Percentiles rank a stretch among this genome's conserved stretches.
phyloP scores from a whole-genome alignment of 2,888 invertebrate genomes.

The Allacma fusca region DNA sequence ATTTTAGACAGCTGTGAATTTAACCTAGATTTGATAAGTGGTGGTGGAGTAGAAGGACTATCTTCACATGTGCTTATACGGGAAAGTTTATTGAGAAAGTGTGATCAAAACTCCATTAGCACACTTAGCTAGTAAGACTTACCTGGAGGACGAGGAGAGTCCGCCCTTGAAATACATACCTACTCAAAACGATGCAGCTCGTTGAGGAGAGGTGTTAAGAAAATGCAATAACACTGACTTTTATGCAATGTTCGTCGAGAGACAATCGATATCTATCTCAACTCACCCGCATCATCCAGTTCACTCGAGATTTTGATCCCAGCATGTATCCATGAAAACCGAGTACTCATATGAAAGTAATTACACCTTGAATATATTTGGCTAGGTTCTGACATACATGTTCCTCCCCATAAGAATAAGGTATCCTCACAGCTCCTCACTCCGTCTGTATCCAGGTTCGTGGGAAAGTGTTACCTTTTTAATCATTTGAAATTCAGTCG shows the following conservation, averaged over 20 bases:
- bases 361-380: too few relatives aligned
- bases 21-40: too few relatives aligned
- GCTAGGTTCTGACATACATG: too few relatives aligned
- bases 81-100: background rate
- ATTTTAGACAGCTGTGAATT: too few relatives aligned
- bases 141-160: background rate
- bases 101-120: conserved; percentile 1
- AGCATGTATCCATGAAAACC: background rate
- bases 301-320: background rate
- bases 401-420: too few relatives aligned
- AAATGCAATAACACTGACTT: background rate
- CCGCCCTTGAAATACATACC: background rate
- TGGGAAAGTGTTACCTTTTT: conserved; percentile 10
- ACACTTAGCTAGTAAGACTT: background rate
- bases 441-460: background rate
- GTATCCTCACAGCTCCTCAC: background rate
- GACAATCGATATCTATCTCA: conserved; percentile 2
- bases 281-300: conserved; percentile 8
- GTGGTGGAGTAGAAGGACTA: background rate
- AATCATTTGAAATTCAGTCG: conserved; percentile 8
- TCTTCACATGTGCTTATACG: background rate
- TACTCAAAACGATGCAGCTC: background rate
- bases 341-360: too few relatives aligned
- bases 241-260: background rate
- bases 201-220: background rate